Evolutionary conservation across 1,140 invertebrate species (phyloP).

Genomic region (Drosophila athabasca): DNA sequence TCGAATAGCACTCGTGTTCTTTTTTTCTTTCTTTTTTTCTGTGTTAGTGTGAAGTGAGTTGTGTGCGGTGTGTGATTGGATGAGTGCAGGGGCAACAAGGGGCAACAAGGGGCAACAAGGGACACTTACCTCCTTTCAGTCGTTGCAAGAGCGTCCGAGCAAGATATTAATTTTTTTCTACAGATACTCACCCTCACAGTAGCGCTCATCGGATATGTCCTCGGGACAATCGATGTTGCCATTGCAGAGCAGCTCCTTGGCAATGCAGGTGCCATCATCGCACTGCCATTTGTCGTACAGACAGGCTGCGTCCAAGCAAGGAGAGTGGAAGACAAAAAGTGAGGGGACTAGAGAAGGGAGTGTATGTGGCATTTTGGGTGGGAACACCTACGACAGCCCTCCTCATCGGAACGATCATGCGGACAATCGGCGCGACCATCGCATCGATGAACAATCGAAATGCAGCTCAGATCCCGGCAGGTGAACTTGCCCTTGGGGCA

Average conservation of each 20-base stretch:
- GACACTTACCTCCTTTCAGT: slow-evolving; percentile 22
- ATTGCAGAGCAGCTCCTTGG: slow-evolving; percentile 86
- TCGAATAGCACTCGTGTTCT: slow-evolving; percentile 15
- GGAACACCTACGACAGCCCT: slow-evolving; percentile 85
- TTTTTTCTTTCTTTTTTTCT: slow-evolving; percentile 14
- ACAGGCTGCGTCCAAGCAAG: slow-evolving; percentile 84
- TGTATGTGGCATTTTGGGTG: background rate
- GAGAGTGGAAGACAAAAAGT: slow-evolving; percentile 3
- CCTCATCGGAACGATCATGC: slow-evolving; percentile 85
- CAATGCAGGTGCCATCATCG: slow-evolving; percentile 87
- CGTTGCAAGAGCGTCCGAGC: background rate
- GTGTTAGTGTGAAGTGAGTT: slow-evolving; percentile 1
- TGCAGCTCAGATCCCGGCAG: slow-evolving; percentile 88
- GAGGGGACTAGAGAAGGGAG: background rate
- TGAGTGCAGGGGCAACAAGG: too few relatives aligned
- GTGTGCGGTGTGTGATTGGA: slow-evolving; percentile 1
- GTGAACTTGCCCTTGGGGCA: slow-evolving; percentile 86
- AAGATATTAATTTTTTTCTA: slow-evolving; percentile 4
- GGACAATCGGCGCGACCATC: slow-evolving; percentile 85
- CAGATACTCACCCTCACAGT: slow-evolving; percentile 86
- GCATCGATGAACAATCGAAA: slow-evolving; percentile 87
- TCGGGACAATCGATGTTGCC: slow-evolving; percentile 87
- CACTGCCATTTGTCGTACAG: slow-evolving; percentile 86
- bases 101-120: background rate
- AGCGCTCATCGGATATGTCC: slow-evolving; percentile 88